phyloP scores from a whole-genome alignment of 2,888 invertebrate genomes.

The Pecten maximus region DNA sequence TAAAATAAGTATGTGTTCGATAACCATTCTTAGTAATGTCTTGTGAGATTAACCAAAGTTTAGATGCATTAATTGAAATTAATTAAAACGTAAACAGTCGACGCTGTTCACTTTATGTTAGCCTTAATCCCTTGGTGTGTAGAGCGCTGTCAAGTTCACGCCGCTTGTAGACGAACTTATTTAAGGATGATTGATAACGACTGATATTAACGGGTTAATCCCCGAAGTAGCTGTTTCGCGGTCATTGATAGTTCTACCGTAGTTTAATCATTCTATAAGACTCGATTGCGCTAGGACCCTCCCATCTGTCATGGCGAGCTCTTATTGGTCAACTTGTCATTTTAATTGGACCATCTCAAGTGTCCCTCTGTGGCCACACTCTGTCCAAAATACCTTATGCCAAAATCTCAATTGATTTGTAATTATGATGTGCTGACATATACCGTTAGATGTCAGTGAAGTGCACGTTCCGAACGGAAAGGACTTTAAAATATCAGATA shows the following conservation, averaged over 20 bases:
- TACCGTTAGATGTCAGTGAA: neutral
- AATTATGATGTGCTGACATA: neutral
- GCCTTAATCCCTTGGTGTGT: neutral
- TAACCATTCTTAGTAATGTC: too few relatives aligned
- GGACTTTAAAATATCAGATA: neutral
- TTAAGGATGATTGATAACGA: neutral
- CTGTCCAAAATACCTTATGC: neutral
- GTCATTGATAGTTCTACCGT: neutral
- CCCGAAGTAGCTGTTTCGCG: neutral
- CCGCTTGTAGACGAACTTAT: neutral
- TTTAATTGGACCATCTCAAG: neutral
- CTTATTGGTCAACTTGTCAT: neutral
- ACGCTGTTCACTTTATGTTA: neutral
- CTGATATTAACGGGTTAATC: neutral
- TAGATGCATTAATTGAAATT: neutral
- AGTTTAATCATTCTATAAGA: constrained; percentile 4
- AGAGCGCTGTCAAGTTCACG: neutral
- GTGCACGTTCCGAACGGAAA: neutral
- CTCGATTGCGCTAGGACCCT: neutral
- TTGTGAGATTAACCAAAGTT: too few relatives aligned
- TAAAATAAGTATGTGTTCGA: too few relatives aligned
- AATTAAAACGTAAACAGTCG: neutral
- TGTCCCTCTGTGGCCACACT: neutral
- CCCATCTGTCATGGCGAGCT: neutral
- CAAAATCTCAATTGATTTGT: neutral